These are phyloP conservation scores for Trematomus loennbergii DNA, from an alignment of 2,113 vertebrate genomes.

Conservation along the genomic window DNA sequence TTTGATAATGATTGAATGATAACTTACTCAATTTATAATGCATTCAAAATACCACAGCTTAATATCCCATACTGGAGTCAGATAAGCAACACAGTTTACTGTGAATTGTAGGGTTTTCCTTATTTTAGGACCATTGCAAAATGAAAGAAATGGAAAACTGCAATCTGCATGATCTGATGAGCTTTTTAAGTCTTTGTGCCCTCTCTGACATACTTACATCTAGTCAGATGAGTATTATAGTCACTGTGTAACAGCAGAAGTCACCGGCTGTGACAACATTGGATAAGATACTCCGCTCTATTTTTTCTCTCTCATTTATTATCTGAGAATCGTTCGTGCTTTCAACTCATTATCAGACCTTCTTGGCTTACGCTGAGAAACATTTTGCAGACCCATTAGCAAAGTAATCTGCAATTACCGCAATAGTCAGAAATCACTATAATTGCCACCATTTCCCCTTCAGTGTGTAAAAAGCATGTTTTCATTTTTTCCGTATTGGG, in stretches of 20 bases:
- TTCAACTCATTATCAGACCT: constrained; percentile 69
- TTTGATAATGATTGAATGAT: neutral
- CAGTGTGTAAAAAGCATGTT: constrained; percentile 63
- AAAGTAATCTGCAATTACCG: constrained; percentile 73
- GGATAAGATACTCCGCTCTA: constrained; percentile 37
- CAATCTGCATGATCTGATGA: constrained; percentile 21
- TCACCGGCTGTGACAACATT: constrained; percentile 20
- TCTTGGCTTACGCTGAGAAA: constrained; percentile 59
- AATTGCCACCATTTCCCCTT: constrained; percentile 67
- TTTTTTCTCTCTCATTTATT: constrained; percentile 47
- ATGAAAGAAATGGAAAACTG: neutral
- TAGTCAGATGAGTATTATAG: constrained; percentile 24
- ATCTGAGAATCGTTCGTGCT: constrained; percentile 53
- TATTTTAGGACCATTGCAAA: neutral
- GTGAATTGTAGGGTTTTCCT: neutral
- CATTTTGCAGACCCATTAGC: constrained; percentile 66
- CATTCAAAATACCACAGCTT: neutral
- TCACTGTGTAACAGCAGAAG: constrained; percentile 14
- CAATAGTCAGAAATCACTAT: constrained; percentile 68
- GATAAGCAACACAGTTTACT: neutral
- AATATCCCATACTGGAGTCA: neutral
- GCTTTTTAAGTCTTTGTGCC: neutral
- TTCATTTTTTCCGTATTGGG: constrained; percentile 50
- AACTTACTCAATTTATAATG: constrained; percentile 3
- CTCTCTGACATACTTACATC: constrained; percentile 4